Evolutionary conservation across 2,797 vertebrate species (phyloP), one percentile per base, ranked within the genome.

Genomic region (Lepus oiostolus): DNA sequence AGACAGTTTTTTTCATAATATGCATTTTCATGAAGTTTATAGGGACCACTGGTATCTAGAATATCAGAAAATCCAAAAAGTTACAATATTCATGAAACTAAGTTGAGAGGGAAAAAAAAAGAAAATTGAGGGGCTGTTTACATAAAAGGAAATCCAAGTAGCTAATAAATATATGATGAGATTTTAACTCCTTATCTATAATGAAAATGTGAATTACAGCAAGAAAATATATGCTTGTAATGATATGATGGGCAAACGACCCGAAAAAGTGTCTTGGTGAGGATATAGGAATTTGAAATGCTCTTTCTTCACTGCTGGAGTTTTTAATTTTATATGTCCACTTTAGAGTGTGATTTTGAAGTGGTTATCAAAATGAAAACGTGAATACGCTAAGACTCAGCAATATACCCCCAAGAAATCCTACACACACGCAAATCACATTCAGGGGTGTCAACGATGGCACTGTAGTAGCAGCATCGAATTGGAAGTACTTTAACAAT

Each of bases 401-500:
- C 47, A 35, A 35, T 32, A 35, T 77, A 52, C 22, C 9, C 47
- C 60, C 76, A 30, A 88, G 24, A 35, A 80, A 30, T 47, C 28
- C 38, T 76, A 30, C 11, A 68, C 77, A 74, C 52, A 68, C n/a
- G 26, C 26, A 60, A 70, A 60, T 85, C 30, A 67, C 38, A 67
- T 38, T 30, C 11, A 74, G 88, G 50, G 13, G 42, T 65, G n/a
- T 42, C 58, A 83, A 13, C 26, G 75, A 54, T 52, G 21, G 38
- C 28, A 79, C 26, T 84, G 22, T 42, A 81, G 13, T 63, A 47
- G 42, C 30, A 80, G 38, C 7, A 63, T 12, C 62, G 16, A 60
- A 71, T 1, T 85, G 26, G 62, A 93, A 85, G 35, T 26, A 38
- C 26, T 85, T 88, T 28, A 88, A 65, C 77, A 24, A 67, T 95